A percentile compares a stretch with the other conserved stretches of the same genome.
phyloP scores from a whole-genome alignment of 2,113 vertebrate genomes.

The Zosterops borbonicus region DNA sequence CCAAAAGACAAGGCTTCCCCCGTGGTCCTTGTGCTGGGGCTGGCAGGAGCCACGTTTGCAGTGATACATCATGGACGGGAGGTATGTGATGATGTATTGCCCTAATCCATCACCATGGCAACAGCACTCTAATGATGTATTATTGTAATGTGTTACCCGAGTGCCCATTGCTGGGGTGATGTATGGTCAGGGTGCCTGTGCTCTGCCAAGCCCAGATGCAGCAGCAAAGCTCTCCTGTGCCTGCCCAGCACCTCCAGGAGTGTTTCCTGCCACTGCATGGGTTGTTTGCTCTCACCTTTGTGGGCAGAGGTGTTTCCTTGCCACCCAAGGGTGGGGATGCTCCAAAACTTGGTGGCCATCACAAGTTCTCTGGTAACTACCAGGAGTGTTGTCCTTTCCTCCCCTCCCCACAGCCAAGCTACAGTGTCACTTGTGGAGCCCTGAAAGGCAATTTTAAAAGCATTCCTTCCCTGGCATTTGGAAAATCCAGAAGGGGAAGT shows the following conservation, averaged over 20 bases:
- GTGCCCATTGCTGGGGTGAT: conserved; percentile 59
- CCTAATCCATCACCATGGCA: conserved; percentile 79
- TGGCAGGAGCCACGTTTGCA: conserved; percentile 54
- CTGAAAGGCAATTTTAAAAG: not conserved
- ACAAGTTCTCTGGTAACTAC: not conserved
- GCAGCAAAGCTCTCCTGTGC: not conserved
- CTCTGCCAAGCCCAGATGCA: conserved; percentile 35
- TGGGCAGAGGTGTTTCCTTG: not conserved
- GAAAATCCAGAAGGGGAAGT: conserved; percentile 19
- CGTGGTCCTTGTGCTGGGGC: not conserved
- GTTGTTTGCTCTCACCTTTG: not conserved
- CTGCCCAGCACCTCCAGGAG: not conserved
- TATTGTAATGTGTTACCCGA: conserved; percentile 76
- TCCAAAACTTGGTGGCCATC: rapidly evolving
- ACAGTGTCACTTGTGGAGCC: not conserved
- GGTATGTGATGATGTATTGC: conserved; percentile 76
- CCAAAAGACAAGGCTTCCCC: not conserved
- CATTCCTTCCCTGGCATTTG: conserved; percentile 19
- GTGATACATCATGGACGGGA: conserved; percentile 73
- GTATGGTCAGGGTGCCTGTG: conserved; percentile 61
- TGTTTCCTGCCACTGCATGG: rapidly evolving
- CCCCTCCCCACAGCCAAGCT: not conserved
- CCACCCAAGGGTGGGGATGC: not conserved
- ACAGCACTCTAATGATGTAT: conserved; percentile 76
- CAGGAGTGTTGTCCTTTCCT: not conserved